phyloP scores from a whole-genome alignment of 2,113 vertebrate species.

The Erpornis zantholeuca region DNA sequence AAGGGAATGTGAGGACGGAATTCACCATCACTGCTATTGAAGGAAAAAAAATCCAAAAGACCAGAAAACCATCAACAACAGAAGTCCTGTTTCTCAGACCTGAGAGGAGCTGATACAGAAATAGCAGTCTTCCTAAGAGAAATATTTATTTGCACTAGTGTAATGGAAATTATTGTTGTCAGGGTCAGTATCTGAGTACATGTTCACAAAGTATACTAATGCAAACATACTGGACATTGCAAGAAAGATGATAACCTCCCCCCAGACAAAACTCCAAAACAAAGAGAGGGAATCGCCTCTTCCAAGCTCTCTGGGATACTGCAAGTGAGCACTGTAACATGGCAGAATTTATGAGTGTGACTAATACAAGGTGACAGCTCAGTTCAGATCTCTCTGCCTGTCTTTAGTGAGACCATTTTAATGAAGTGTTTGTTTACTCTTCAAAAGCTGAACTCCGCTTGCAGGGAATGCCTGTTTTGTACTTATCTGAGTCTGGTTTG shows the following conservation, averaged over 20 bases:
- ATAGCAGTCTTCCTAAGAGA: neutral
- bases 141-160: neutral
- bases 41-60: slow-evolving; percentile 12
- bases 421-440: slow-evolving; percentile 72
- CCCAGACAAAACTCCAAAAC: neutral
- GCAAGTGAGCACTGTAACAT: slow-evolving; percentile 43
- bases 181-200: neutral
- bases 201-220: neutral
- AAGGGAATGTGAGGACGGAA: slow-evolving; percentile 58
- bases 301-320: slow-evolving; percentile 49
- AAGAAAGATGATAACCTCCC: neutral
- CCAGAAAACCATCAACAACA: neutral
- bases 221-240: neutral
- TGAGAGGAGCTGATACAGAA: slow-evolving; percentile 7
- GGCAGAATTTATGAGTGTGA: slow-evolving; percentile 68
- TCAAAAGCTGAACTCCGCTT: slow-evolving; percentile 52
- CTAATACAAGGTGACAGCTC: slow-evolving; percentile 74
- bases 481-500: slow-evolving; percentile 51
- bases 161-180: neutral
- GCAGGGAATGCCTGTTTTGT: slow-evolving; percentile 22
- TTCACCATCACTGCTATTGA: slow-evolving; percentile 7
- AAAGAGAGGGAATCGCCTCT: neutral
- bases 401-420: slow-evolving; percentile 67
- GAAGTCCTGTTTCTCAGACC: neutral
- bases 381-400: slow-evolving; percentile 65